phyloP scores from a whole-genome alignment of 2,888 invertebrate genomes.

The Yponomeuta cagnagella region DNA sequence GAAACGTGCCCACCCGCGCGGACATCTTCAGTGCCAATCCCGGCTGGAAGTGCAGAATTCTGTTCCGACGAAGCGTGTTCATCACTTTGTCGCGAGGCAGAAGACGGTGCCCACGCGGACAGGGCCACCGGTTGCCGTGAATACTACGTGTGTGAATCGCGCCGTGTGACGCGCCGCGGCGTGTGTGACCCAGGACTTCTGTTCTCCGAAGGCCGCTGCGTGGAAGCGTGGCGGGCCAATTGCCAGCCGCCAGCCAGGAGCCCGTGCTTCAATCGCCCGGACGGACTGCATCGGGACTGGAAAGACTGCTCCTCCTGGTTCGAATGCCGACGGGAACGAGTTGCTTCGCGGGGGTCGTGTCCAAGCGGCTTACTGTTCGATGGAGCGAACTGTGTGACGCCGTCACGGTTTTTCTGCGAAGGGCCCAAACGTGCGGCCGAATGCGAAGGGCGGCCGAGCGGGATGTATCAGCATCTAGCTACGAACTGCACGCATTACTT shows the following conservation, averaged over 20 bases:
- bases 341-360: conserved; percentile 63
- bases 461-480: conserved; percentile 70
- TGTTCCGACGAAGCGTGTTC: conserved; percentile 67
- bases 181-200: conserved; percentile 71
- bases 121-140: conserved; percentile 71
- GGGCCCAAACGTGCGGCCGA: conserved; percentile 37
- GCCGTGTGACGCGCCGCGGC: conserved; percentile 68
- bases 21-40: conserved; percentile 55
- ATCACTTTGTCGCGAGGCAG: conserved; percentile 64
- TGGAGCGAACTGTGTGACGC: conserved; percentile 59
- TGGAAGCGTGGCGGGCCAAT: conserved; percentile 48
- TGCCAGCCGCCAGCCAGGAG: conserved; percentile 66
- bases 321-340: conserved; percentile 64
- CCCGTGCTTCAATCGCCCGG: conserved; percentile 61
- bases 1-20: conserved; percentile 54
- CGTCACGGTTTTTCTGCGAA: conserved; percentile 35
- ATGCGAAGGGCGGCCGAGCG: conserved; percentile 69
- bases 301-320: conserved; percentile 67
- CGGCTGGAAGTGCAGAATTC: conserved; percentile 70
- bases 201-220: conserved; percentile 72
- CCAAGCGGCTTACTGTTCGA: conserved; percentile 64
- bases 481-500: conserved; percentile 71
- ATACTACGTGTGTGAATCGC: conserved; percentile 74
- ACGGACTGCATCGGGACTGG: conserved; percentile 65
- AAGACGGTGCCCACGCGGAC: conserved; percentile 76